These are phyloP conservation scores for Diadromus collaris DNA, from an alignment of 2,888 invertebrate species.

Conservation along the genomic window DNA sequence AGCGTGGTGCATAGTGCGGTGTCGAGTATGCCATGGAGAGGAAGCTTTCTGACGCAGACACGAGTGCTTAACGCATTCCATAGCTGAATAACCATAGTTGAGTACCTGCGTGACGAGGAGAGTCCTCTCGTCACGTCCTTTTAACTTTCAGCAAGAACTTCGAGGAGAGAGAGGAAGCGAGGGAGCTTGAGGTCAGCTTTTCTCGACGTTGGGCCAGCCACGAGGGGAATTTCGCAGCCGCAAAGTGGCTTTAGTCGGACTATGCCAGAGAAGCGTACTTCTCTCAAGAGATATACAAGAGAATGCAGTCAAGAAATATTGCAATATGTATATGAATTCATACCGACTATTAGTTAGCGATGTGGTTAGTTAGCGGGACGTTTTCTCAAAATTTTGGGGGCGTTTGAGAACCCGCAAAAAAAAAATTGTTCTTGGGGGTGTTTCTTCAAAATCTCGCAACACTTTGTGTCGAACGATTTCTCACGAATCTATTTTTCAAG, in stretches of 20 bases:
- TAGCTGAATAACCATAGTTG: slow-evolving; percentile 19
- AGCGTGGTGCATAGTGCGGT: no score
- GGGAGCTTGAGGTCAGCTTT: slow-evolving; percentile 12
- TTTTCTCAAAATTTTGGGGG: not conserved
- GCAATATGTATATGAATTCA: not conserved
- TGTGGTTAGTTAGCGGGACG: not conserved
- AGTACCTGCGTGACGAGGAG: slow-evolving; percentile 2
- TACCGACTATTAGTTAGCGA: not conserved
- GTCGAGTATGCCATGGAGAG: not conserved
- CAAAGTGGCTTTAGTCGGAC: slow-evolving; percentile 13
- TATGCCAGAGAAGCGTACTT: not conserved
- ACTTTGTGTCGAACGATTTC: not conserved
- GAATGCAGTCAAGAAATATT: not conserved
- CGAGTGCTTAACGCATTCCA: slow-evolving; percentile 14
- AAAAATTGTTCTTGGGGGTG: no score
- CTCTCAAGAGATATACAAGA: not conserved
- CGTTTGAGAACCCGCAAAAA: not conserved
- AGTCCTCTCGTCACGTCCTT: slow-evolving; percentile 18
- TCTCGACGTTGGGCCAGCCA: not conserved
- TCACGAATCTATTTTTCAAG: no score
- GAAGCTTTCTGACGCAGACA: not conserved
- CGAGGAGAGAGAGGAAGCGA: not conserved
- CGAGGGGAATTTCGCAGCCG: slow-evolving; percentile 2
- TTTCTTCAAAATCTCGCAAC: no score
- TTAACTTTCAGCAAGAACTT: slow-evolving; percentile 4